Percentiles rank a stretch among this genome's conserved stretches.
phyloP scores from a whole-genome alignment of 2,113 vertebrate genomes.

The Sterrhoptilus dennistouni region DNA sequence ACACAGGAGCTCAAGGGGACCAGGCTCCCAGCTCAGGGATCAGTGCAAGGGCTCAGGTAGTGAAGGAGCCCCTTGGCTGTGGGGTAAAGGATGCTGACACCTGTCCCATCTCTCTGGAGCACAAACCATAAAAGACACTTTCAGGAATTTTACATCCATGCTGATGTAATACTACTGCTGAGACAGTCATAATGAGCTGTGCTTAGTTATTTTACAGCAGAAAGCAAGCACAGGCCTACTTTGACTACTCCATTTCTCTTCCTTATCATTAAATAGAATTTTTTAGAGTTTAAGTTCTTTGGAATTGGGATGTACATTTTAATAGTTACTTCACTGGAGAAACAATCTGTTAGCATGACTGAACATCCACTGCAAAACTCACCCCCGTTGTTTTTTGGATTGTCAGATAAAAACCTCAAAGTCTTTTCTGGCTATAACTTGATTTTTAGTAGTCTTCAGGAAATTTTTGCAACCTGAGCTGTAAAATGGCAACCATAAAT shows the following conservation, averaged over 20 bases:
- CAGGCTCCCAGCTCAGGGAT: not conserved
- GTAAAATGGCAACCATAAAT: not conserved
- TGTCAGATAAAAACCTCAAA: not conserved
- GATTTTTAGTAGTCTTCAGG: not conserved
- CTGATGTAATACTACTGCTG: not conserved
- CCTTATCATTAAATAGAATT: not conserved
- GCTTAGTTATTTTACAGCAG: not conserved
- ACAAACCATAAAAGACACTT: not conserved
- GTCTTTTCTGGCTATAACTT: not conserved
- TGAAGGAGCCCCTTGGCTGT: not conserved
- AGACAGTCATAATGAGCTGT: fast-evolving
- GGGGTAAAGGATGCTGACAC: not conserved
- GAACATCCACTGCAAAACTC: not conserved
- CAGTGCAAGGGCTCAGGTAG: not conserved
- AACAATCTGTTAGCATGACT: not conserved
- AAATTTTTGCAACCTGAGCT: not conserved
- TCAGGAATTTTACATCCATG: not conserved
- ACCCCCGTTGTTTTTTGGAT: not conserved
- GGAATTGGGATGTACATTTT: no score
- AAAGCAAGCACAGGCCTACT: not conserved
- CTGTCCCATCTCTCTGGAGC: not conserved
- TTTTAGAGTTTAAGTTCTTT: no score
- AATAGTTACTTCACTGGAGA: no score
- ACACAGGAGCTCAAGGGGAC: not conserved
- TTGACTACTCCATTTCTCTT: not conserved